phyloP scores from a whole-genome alignment of 2,888 invertebrate species.

The Griposia aprilina region DNA sequence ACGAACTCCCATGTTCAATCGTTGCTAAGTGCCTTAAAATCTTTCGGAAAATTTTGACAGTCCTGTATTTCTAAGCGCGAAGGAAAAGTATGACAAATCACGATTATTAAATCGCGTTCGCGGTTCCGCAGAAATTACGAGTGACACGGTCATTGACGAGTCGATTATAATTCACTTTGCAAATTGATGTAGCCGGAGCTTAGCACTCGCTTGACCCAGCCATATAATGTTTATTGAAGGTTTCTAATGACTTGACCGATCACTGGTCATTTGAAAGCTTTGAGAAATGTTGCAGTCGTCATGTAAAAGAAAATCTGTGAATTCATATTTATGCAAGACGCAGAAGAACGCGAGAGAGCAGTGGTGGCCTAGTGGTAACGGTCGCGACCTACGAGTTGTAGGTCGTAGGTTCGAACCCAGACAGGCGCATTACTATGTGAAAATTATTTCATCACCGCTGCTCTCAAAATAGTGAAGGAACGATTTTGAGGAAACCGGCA shows the following conservation, averaged over 20 bases:
- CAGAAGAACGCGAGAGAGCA: too few relatives aligned
- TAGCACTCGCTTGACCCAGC: conserved; percentile 21
- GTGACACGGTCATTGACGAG: conserved; percentile 70
- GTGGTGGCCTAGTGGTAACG: too few relatives aligned
- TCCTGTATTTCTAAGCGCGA: conserved; percentile 63
- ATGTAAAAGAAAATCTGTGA: conserved; percentile 19
- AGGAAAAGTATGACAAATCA: conserved; percentile 85
- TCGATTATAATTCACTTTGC: conserved; percentile 74
- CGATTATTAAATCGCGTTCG: conserved; percentile 72
- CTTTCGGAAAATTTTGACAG: conserved; percentile 28
- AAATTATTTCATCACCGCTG: too few relatives aligned
- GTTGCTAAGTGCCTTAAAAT: conserved; percentile 22
- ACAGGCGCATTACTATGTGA: too few relatives aligned
- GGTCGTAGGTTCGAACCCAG: too few relatives aligned
- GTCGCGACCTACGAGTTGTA: too few relatives aligned
- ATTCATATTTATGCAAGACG: not conserved
- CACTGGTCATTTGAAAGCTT: conserved; percentile 29
- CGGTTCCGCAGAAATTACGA: conserved; percentile 72
- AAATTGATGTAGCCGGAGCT: conserved; percentile 68
- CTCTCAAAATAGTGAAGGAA: too few relatives aligned
- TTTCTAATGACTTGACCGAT: conserved; percentile 31
- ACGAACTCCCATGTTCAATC: conserved; percentile 41
- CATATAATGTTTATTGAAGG: conserved; percentile 31
- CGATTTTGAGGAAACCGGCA: too few relatives aligned
- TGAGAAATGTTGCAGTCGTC: not conserved